phyloP scores from a whole-genome alignment of 2,797 vertebrate species.

The Eptatretus atami region DNA sequence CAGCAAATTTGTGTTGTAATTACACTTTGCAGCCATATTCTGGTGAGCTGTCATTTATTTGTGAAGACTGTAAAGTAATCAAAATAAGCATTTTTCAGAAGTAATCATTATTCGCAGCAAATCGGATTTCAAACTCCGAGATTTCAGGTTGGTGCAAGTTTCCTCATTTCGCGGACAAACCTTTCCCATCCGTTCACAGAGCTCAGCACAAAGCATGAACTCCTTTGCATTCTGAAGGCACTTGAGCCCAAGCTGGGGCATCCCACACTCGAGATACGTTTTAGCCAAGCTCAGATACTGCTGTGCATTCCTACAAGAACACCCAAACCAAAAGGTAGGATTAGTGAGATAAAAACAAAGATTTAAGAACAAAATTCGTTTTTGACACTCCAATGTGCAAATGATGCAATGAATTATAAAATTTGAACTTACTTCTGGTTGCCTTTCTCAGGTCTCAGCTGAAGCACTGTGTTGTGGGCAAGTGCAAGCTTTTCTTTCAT shows the following conservation, averaged over 20 bases:
- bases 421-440: slow-evolving; percentile 17
- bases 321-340: background rate
- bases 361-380: too few species aligned
- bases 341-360: background rate
- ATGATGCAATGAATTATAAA: too few species aligned
- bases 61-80: too few species aligned
- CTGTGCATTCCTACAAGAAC: slow-evolving; percentile 4
- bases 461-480: slow-evolving; percentile 21
- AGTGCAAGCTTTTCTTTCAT: slow-evolving; percentile 26
- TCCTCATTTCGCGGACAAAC: slow-evolving; percentile 12
- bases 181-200: slow-evolving; percentile 25
- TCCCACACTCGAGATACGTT: slow-evolving; percentile 24
- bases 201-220: slow-evolving; percentile 21
- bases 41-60: too few species aligned
- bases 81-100: too few species aligned
- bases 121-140: too few species aligned
- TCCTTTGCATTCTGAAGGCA: slow-evolving; percentile 24
- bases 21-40: too few species aligned
- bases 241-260: slow-evolving; percentile 23
- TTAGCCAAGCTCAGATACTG: slow-evolving; percentile 25
- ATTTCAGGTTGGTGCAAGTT: too few species aligned
- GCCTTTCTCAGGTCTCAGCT: slow-evolving; percentile 20
- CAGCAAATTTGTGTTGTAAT: too few species aligned
- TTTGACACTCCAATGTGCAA: too few species aligned
- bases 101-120: too few species aligned